Percentiles rank a stretch among this genome's conserved stretches.
These are phyloP conservation scores for Empidonax alnorum DNA, from an alignment of 2,113 vertebrate species.

Conservation along the genomic window DNA sequence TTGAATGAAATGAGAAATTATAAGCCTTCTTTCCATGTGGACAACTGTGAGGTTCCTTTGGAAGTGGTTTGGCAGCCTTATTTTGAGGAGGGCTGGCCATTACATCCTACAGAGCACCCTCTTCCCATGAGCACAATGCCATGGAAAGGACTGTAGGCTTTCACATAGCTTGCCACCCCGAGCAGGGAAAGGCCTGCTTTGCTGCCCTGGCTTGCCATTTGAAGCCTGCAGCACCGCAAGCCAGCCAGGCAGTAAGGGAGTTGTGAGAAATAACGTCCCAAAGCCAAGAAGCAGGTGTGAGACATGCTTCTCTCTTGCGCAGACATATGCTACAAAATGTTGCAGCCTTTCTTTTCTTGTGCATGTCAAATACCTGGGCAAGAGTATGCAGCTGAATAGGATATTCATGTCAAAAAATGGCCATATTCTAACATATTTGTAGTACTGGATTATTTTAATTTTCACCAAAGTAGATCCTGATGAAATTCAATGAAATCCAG, in stretches of 20 bases:
- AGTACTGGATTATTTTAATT: neutral
- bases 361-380: neutral
- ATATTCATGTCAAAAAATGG: neutral
- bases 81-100: neutral
- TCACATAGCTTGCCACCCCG: neutral
- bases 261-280: neutral
- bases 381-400: neutral
- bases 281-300: constrained; percentile 47
- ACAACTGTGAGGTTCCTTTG: neutral
- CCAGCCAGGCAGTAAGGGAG: neutral
- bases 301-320: neutral
- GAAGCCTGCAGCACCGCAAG: neutral
- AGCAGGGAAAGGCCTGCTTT: neutral
- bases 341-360: neutral
- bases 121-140: neutral
- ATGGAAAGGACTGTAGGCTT: neutral
- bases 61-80: neutral
- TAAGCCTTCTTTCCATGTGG: neutral
- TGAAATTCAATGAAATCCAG: neutral
- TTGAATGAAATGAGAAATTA: neutral
- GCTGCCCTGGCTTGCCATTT: neutral
- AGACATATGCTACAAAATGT: constrained; percentile 3
- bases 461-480: neutral
- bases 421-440: neutral
- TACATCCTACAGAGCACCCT: neutral